These are phyloP conservation scores for Drosophila navojoa DNA, from an alignment of 1,140 invertebrate species.

Conservation along the genomic window DNA sequence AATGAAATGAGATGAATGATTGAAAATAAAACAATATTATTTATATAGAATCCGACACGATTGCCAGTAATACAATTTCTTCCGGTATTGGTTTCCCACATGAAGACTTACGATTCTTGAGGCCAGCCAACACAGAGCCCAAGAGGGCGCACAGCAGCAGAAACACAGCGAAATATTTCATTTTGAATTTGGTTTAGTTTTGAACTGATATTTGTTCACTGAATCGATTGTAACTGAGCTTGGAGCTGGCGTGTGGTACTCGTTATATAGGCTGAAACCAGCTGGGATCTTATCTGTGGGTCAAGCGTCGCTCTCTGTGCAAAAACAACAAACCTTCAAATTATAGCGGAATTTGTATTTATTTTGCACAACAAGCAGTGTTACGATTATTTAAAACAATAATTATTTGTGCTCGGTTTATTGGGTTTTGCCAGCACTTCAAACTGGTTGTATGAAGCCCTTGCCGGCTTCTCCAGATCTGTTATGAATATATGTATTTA, in stretches of 20 bases:
- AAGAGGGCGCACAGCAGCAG: constrained; percentile 52
- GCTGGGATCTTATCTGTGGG: constrained; percentile 62
- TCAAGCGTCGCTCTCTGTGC: constrained; percentile 32
- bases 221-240: constrained; percentile 49
- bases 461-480: background rate
- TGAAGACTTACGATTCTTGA: constrained; percentile 62
- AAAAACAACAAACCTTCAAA: constrained; percentile 55
- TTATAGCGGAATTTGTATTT: constrained; percentile 38
- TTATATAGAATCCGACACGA: no score
- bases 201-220: background rate
- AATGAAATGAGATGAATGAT: no score
- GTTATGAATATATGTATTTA: no score
- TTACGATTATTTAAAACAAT: background rate
- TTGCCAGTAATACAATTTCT: no score
- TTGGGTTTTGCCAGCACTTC: constrained; percentile 32
- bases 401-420: background rate
- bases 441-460: background rate
- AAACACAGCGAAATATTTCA: constrained; percentile 61
- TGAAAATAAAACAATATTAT: no score
- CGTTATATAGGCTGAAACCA: constrained; percentile 71
- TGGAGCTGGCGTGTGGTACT: background rate
- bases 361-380: constrained; percentile 25
- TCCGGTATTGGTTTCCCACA: background rate
- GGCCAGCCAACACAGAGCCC: constrained; percentile 36
- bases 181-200: constrained; percentile 24